phyloP scores from a whole-genome alignment of 1,140 invertebrate genomes.

The Nasonia longicornis region DNA sequence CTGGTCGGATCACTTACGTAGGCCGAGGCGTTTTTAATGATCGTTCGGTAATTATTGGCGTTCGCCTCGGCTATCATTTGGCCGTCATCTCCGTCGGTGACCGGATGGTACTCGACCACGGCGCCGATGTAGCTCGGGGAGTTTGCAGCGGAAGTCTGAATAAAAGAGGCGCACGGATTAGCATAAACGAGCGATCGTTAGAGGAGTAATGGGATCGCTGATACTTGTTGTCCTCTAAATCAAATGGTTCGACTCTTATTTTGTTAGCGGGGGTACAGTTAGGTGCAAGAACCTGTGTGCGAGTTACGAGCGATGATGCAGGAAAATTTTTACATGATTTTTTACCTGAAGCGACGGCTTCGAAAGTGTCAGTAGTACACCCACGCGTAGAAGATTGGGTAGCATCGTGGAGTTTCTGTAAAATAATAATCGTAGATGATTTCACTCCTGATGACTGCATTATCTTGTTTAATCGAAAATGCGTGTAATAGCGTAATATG shows the following conservation, averaged over 20 bases:
- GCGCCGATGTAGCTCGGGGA: constrained; percentile 50
- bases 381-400: background rate
- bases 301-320: background rate
- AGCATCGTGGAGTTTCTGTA: background rate
- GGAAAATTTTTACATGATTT: background rate
- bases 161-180: background rate
- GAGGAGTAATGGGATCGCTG: background rate
- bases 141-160: background rate
- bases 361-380: background rate
- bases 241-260: background rate
- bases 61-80: constrained; percentile 49
- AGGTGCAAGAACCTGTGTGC: background rate
- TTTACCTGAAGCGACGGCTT: background rate
- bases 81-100: constrained; percentile 46
- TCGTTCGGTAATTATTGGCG: constrained; percentile 51
- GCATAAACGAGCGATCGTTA: background rate
- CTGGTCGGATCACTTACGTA: constrained; percentile 44
- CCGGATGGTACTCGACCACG: constrained; percentile 53
- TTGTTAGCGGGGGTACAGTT: background rate
- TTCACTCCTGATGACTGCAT: too few relatives aligned
- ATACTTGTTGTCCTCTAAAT: background rate
- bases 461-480: too few relatives aligned
- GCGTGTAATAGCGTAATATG: too few relatives aligned
- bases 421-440: background rate
- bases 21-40: constrained; percentile 48